Evolutionary conservation across 2,113 vertebrate genomes (phyloP).

Genomic region (Camelus bactrianus): DNA sequence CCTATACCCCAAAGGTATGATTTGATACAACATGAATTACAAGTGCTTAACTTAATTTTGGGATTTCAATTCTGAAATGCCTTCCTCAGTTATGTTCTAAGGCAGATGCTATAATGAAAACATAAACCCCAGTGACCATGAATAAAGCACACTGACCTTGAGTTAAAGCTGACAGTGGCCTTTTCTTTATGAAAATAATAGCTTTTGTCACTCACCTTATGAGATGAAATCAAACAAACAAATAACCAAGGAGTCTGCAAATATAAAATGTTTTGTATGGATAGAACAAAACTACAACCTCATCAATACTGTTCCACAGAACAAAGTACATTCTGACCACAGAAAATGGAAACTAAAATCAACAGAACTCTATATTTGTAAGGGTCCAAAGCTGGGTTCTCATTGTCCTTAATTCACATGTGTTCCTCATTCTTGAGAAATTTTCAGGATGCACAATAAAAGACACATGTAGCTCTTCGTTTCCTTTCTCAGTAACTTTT

Average conservation of each 20-base stretch:
- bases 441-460: neutral
- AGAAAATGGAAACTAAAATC: constrained; percentile 49
- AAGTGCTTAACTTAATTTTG: constrained; percentile 32
- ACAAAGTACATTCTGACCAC: constrained; percentile 29
- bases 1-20: neutral
- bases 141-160: constrained; percentile 61
- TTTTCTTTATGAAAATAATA: constrained; percentile 75
- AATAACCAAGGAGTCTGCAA: constrained; percentile 49
- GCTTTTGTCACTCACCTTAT: constrained; percentile 62
- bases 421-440: neutral
- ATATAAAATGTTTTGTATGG: constrained; percentile 29
- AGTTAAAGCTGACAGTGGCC: constrained; percentile 56
- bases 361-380: neutral
- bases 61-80: constrained; percentile 46
- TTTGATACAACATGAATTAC: neutral
- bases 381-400: neutral
- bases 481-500: neutral
- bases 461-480: neutral
- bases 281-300: constrained; percentile 6
- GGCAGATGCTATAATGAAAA: constrained; percentile 22
- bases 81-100: constrained; percentile 36
- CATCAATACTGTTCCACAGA: constrained; percentile 31
- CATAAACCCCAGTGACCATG: constrained; percentile 30
- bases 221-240: constrained; percentile 57
- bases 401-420: neutral